Evolutionary conservation across 1,140 invertebrate genomes (phyloP).

Genomic region (Brachionus manjavacas): DNA sequence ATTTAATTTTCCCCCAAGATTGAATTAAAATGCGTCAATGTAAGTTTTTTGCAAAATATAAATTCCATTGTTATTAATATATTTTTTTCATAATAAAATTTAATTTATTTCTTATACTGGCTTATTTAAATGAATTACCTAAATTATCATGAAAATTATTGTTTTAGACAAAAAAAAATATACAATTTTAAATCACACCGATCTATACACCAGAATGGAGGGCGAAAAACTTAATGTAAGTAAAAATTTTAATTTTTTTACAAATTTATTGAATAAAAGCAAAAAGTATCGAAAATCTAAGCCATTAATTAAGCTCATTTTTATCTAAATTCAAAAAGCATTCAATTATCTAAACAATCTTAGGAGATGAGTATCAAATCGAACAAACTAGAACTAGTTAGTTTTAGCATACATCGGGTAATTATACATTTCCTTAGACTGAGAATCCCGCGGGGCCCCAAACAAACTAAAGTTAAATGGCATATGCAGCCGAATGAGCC

Average conservation of each 20-base stretch:
- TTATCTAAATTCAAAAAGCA: not conserved
- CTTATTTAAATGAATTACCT: not conserved
- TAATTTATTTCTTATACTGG: not conserved
- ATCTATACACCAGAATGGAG: not conserved
- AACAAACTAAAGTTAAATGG: not conserved
- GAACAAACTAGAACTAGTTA: not conserved
- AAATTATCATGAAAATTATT: not conserved
- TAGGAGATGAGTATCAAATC: not conserved
- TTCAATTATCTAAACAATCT: not conserved
- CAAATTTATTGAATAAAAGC: not conserved
- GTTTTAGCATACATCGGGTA: not conserved
- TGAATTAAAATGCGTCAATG: not conserved
- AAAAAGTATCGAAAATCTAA: not conserved
- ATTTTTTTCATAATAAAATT: not conserved
- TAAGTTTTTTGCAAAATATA: not conserved
- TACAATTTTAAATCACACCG: not conserved
- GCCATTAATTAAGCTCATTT: not conserved
- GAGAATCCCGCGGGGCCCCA: not conserved
- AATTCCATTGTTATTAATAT: not conserved
- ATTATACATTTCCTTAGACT: not conserved
- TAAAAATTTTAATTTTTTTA: not conserved
- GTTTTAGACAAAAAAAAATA: not conserved
- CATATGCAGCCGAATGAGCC: not conserved
- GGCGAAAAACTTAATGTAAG: not conserved
- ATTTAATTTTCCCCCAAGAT: not conserved